Percentiles rank a stretch among this genome's conserved stretches.
phyloP scores from a whole-genome alignment of 2,888 invertebrate genomes.

The Drosophila lutescens region DNA sequence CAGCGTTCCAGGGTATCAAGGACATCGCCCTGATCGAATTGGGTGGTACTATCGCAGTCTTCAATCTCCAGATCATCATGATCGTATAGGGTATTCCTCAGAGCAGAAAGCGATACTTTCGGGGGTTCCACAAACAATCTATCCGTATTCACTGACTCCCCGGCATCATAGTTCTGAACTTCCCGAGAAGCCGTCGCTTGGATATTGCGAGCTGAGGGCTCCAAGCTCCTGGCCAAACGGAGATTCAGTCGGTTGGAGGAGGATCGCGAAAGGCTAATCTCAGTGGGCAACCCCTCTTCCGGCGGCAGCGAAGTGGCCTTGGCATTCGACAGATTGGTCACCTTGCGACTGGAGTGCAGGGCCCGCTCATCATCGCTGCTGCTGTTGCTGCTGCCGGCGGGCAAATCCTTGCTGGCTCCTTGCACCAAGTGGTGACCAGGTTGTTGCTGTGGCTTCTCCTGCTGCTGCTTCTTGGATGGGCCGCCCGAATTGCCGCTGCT shows the following conservation, averaged over 20 bases:
- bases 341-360: slow-evolving; percentile 64
- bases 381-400: slow-evolving; percentile 33
- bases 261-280: not conserved
- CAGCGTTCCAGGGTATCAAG: slow-evolving; percentile 57
- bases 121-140: slow-evolving; percentile 53
- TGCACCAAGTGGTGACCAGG: slow-evolving; percentile 1
- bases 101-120: slow-evolving; percentile 32
- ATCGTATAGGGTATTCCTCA: slow-evolving; percentile 15
- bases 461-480: slow-evolving; percentile 39
- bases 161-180: slow-evolving; percentile 8
- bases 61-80: slow-evolving; percentile 1
- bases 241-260: not conserved
- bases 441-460: slow-evolving; percentile 1
- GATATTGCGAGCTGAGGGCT: slow-evolving; percentile 19
- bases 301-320: slow-evolving; percentile 78
- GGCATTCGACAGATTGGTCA: slow-evolving; percentile 49
- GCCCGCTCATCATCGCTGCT: slow-evolving; percentile 33
- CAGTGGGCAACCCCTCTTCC: slow-evolving; percentile 6
- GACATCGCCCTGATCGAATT: slow-evolving; percentile 46
- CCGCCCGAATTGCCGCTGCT: slow-evolving; percentile 34
- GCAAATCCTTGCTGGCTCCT: slow-evolving; percentile 29
- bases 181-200: slow-evolving; percentile 1
- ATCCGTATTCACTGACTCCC: slow-evolving; percentile 38
- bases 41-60: slow-evolving; percentile 8
- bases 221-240: slow-evolving; percentile 49